A percentile compares a stretch with the other conserved stretches of the same genome.
These are phyloP conservation scores for Pangasius mekongensis DNA, from an alignment of 2,797 vertebrate genomes.

Conservation along the genomic window DNA sequence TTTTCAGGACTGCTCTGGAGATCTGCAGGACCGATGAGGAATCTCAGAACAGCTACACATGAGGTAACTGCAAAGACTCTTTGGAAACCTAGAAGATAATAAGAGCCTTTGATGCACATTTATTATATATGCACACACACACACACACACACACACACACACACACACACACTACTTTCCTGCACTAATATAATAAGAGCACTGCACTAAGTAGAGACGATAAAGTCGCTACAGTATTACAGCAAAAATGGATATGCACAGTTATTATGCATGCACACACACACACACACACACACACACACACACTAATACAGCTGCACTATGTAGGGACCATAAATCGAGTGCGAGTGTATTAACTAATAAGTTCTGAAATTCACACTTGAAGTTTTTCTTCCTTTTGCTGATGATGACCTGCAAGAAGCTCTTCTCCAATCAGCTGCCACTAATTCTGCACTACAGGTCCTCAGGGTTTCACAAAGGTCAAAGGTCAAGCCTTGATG, in stretches of 20 bases:
- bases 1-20: conserved; percentile 9
- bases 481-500: conserved; percentile 6
- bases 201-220: conserved; percentile 8
- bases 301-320: conserved; percentile 12
- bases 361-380: background rate
- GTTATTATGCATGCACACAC: background rate
- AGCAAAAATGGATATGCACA: conserved; percentile 5
- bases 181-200: conserved; percentile 29
- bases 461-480: conserved; percentile 45
- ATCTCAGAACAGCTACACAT: background rate
- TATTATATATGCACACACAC: conserved; percentile 15
- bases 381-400: background rate
- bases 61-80: conserved; percentile 9
- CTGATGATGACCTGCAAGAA: background rate
- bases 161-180: background rate
- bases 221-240: background rate
- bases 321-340: background rate
- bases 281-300: background rate
- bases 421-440: background rate
- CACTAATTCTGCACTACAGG: background rate
- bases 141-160: conserved; percentile 25
- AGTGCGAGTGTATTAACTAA: conserved; percentile 1
- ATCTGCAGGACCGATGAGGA: background rate
- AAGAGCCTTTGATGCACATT: background rate
- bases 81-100: conserved; percentile 13